phyloP scores from a whole-genome alignment of 2,113 vertebrate species.

The Blennius ocellaris region DNA sequence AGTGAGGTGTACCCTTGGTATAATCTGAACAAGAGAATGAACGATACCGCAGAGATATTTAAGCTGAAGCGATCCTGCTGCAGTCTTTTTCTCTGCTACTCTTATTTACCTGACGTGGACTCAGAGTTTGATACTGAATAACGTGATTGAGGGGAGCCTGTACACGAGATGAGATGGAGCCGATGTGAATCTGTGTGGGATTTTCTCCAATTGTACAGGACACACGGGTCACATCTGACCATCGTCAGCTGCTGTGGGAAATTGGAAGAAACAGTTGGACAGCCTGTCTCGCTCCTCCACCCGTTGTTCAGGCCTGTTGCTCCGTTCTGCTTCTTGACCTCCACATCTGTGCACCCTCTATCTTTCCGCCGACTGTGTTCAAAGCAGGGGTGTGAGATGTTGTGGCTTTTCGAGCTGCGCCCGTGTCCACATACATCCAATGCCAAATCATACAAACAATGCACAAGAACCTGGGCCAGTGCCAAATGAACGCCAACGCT shows the following conservation, averaged over 20 bases:
- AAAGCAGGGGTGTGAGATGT: conserved; percentile 30
- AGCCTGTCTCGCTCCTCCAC: conserved; percentile 19
- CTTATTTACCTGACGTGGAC: too few relatives aligned
- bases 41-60: too few relatives aligned
- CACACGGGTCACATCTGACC: conserved; percentile 15
- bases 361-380: conserved; percentile 21
- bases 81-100: too few relatives aligned
- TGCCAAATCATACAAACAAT: conserved; percentile 53
- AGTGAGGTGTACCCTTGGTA: too few relatives aligned
- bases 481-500: conserved; percentile 66
- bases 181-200: background rate
- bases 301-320: conserved; percentile 10
- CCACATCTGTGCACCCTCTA: conserved; percentile 14
- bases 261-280: conserved; percentile 6
- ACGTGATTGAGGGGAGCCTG: too few relatives aligned
- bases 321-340: conserved; percentile 14
- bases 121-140: too few relatives aligned
- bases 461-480: conserved; percentile 37
- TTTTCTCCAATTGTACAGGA: background rate
- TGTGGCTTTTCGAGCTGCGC: conserved; percentile 37
- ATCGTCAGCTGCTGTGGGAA: conserved; percentile 8
- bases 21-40: too few relatives aligned
- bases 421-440: conserved; percentile 34
- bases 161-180: background rate
- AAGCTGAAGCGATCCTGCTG: too few relatives aligned